Evolutionary conservation across 2,888 invertebrate genomes (phyloP).

Genomic region (Aleiodes leptofemur): DNA sequence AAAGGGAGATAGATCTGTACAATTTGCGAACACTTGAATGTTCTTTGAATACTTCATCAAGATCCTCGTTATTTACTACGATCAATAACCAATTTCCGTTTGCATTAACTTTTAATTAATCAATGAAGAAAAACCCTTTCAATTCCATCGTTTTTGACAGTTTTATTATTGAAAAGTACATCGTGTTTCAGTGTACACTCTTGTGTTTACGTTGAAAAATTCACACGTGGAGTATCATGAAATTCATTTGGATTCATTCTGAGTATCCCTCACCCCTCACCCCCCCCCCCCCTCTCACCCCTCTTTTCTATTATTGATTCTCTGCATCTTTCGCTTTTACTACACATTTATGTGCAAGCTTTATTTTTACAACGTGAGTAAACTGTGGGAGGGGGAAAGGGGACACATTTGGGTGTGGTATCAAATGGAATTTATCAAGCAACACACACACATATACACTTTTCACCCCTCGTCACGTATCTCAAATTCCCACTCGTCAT

Average conservation of each 20-base stretch:
- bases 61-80: too few species aligned
- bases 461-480: constrained; percentile 4
- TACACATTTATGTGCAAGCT: background rate
- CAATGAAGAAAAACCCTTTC: too few species aligned
- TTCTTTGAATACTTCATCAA: too few species aligned
- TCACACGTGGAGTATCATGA: too few species aligned
- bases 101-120: too few species aligned
- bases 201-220: background rate
- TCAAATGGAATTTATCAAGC: constrained; percentile 8
- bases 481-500: background rate
- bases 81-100: too few species aligned
- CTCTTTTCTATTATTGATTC: background rate
- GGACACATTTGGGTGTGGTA: constrained; percentile 29
- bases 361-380: background rate
- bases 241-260: too few species aligned
- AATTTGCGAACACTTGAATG: too few species aligned
- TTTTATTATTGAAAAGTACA: background rate
- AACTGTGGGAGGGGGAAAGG: background rate
- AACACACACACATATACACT: background rate
- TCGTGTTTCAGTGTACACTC: background rate
- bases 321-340: background rate
- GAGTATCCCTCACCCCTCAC: too few species aligned
- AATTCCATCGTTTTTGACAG: background rate
- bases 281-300: too few species aligned
- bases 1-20: too few species aligned